phyloP scores from a whole-genome alignment of 2,888 invertebrate species.

The Melipona beecheii region DNA sequence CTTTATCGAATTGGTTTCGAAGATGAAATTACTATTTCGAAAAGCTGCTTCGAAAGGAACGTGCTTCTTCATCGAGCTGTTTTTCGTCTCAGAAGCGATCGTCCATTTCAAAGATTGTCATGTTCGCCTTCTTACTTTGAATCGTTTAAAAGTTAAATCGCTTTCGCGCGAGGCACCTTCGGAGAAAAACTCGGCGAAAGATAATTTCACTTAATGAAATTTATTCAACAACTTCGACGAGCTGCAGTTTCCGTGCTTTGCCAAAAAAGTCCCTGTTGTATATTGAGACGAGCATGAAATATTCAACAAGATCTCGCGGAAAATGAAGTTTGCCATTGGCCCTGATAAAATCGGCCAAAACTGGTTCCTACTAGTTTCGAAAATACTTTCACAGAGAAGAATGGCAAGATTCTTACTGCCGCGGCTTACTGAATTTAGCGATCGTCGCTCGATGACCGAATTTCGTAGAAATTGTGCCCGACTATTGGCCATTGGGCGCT shows the following conservation, averaged over 20 bases:
- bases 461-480: background rate
- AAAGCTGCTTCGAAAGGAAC: too few relatives aligned
- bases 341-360: background rate
- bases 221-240: conserved; percentile 2
- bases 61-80: background rate
- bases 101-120: background rate
- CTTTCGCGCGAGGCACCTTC: background rate
- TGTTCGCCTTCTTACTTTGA: background rate
- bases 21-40: too few relatives aligned
- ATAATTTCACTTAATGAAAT: conserved; percentile 16
- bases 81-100: background rate
- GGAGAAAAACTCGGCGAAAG: background rate
- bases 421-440: background rate
- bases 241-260: background rate
- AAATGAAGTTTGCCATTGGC: background rate
- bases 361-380: background rate
- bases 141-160: conserved; percentile 8
- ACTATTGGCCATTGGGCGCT: background rate
- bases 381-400: background rate
- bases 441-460: background rate
- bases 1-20: too few relatives aligned
- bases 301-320: background rate
- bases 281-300: background rate
- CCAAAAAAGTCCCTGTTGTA: background rate
- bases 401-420: background rate